Evolutionary conservation across 1,140 invertebrate genomes (phyloP).

Genomic region (Trachymyrmex cornetzi): DNA sequence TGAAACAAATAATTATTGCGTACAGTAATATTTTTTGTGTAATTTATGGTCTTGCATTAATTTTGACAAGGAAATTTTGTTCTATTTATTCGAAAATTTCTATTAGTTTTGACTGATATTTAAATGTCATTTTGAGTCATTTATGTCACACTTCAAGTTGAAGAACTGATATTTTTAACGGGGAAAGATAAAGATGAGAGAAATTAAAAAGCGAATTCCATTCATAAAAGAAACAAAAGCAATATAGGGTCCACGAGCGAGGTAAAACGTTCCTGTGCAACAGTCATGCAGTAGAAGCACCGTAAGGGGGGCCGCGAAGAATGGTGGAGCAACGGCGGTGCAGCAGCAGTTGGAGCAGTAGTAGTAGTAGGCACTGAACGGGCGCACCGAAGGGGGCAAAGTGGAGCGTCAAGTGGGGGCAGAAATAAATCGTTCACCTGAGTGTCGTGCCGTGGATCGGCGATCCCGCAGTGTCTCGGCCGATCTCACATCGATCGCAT

Average conservation of each 20-base stretch:
- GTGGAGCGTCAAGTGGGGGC: slow-evolving; percentile 78
- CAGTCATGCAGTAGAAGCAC: slow-evolving; percentile 55
- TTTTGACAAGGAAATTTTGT: background rate
- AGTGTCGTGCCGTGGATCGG: slow-evolving; percentile 65
- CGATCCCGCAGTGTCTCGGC: slow-evolving; percentile 79
- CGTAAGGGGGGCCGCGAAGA: slow-evolving; percentile 45
- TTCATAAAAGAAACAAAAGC: background rate
- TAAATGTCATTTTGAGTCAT: background rate
- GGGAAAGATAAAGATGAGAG: background rate
- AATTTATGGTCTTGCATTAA: background rate
- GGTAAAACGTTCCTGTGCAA: background rate
- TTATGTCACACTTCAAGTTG: too few species aligned
- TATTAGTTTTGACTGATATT: background rate
- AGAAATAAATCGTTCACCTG: slow-evolving; percentile 86
- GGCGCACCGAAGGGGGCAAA: slow-evolving; percentile 46
- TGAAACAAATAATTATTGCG: too few species aligned
- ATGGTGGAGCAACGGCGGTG: slow-evolving; percentile 17
- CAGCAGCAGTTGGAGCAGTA: slow-evolving; percentile 9
- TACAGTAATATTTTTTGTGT: too few species aligned
- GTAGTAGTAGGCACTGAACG: slow-evolving; percentile 27
- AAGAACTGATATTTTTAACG: background rate
- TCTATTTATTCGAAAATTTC: background rate
- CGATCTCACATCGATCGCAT: slow-evolving; percentile 79
- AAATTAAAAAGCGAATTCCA: background rate
- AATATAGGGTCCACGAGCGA: background rate